Conservation (phyloP, 2,113 vertebrate genomes). For the Chroicocephalus ridibundus region DNA sequence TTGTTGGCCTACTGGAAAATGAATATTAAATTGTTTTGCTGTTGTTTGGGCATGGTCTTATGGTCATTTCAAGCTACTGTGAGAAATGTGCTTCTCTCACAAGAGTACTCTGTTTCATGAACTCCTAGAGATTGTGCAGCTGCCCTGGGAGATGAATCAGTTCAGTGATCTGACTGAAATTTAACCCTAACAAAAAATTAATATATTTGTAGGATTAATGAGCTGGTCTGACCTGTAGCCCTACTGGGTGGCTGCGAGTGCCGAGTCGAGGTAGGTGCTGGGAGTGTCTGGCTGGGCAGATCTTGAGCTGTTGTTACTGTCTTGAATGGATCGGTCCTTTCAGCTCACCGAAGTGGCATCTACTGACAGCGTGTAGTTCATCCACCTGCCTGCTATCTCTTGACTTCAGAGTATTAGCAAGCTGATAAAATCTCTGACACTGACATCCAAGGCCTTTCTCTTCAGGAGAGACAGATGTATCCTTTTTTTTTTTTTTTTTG, state of each 20-base stretch:
- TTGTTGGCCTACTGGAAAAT: neutral
- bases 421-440: neutral
- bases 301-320: neutral
- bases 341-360: neutral
- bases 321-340: neutral
- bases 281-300: neutral
- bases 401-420: neutral
- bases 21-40: neutral
- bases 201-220: neutral
- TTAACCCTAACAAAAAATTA: neutral
- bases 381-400: neutral
- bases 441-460: neutral
- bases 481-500: neutral
- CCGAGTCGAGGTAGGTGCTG: accelerated
- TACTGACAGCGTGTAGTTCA: neutral
- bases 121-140: neutral
- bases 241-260: neutral
- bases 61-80: neutral
- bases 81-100: neutral
- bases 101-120: neutral
- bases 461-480: neutral
- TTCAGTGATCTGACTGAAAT: neutral
- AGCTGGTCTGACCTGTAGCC: neutral
- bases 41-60: neutral
- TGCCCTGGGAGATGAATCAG: neutral